These are phyloP conservation scores for Formica selysi DNA, from an alignment of 1,140 invertebrate genomes.

Conservation along the genomic window DNA sequence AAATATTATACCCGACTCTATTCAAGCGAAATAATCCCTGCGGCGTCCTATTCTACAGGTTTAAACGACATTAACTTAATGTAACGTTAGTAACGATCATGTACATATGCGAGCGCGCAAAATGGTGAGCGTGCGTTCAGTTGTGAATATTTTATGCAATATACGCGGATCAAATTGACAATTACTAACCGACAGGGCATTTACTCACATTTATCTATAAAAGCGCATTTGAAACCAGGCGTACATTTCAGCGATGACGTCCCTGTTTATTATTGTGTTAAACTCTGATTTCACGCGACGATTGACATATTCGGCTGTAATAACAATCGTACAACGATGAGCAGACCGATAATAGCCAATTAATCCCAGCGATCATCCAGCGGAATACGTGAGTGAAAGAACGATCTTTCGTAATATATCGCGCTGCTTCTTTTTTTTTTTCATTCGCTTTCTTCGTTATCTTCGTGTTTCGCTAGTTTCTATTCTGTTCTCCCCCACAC, in stretches of 20 bases:
- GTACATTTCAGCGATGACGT: conserved; percentile 60
- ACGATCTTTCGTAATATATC: conserved; percentile 24
- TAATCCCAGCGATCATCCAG: conserved; percentile 39
- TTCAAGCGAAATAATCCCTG: conserved; percentile 62
- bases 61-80: conserved; percentile 65
- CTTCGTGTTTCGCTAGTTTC: conserved; percentile 47
- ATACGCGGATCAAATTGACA: conserved; percentile 64
- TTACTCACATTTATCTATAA: conserved; percentile 59
- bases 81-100: conserved; percentile 59
- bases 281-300: conserved; percentile 51
- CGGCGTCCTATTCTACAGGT: conserved; percentile 62
- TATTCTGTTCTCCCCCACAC: neutral
- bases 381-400: conserved; percentile 7
- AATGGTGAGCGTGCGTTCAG: conserved; percentile 44
- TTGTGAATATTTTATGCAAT: conserved; percentile 62
- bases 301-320: conserved; percentile 47
- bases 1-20: conserved; percentile 55
- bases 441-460: conserved; percentile 15
- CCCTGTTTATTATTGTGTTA: conserved; percentile 61
- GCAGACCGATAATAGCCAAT: conserved; percentile 54
- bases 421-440: neutral
- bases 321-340: conserved; percentile 51
- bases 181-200: conserved; percentile 62
- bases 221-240: conserved; percentile 53
- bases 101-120: conserved; percentile 40